phyloP scores from a whole-genome alignment of 2,888 invertebrate genomes.

The Lomographa bimaculata region DNA sequence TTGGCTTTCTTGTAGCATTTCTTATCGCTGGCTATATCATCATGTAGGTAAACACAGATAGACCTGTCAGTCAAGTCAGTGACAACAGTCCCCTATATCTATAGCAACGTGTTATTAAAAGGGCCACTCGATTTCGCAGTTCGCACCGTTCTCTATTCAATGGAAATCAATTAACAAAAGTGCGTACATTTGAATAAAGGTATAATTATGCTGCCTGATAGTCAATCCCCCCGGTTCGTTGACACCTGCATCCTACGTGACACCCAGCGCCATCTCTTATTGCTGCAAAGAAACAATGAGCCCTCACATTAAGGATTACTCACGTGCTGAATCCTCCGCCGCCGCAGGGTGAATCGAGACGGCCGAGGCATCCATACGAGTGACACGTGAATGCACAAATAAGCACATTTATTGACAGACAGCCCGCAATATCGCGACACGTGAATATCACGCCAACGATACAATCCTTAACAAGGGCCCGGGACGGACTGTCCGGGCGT shows the following conservation, averaged over 20 bases:
- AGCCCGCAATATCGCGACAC: slow-evolving; percentile 38
- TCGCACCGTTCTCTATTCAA: slow-evolving; percentile 21
- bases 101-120: slow-evolving; percentile 14
- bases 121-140: slow-evolving; percentile 21
- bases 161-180: slow-evolving; percentile 39
- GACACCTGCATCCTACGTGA: slow-evolving; percentile 54
- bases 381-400: slow-evolving; percentile 52
- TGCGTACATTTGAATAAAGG: slow-evolving; percentile 49
- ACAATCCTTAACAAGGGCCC: slow-evolving; percentile 71
- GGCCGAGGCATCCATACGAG: slow-evolving; percentile 46
- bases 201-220: slow-evolving; percentile 32
- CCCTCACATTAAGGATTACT: slow-evolving; percentile 54
- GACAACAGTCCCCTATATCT: slow-evolving; percentile 8
- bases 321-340: slow-evolving; percentile 58
- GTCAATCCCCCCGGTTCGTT: slow-evolving; percentile 62
- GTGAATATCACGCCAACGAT: slow-evolving; percentile 54
- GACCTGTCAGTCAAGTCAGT: slow-evolving; percentile 1
- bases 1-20: too few species aligned
- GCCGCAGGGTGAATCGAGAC: slow-evolving; percentile 45
- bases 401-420: slow-evolving; percentile 61
- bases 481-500: slow-evolving; percentile 61
- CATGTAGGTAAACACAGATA: slow-evolving; percentile 3
- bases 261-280: slow-evolving; percentile 73
- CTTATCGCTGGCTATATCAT: background rate
- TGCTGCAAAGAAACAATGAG: slow-evolving; percentile 42